Conservation (phyloP, 2,113 vertebrate species). For the human region GRCh38 chr6:57706501-57707000, state of each 20-base stretch:
- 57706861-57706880: neutral
- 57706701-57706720: neutral
- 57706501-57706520: no score
- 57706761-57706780: neutral
- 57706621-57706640: neutral
- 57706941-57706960: neutral
- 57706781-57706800: neutral
- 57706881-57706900: neutral
- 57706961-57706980: neutral
- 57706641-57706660: neutral
- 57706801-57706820: neutral
- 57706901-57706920: neutral
- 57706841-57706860: neutral
- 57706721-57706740: neutral
- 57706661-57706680: neutral
- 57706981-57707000: neutral
- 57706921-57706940: neutral
- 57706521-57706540: no score
- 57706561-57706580: no score
- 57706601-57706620: neutral
- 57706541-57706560: no score
- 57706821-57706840: neutral
- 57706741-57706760: neutral
- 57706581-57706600: neutral
- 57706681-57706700: neutral